Base-by-base conservation (phyloP, 2,113 vertebrate genomes). In the Triplophysa siluroides region DNA sequence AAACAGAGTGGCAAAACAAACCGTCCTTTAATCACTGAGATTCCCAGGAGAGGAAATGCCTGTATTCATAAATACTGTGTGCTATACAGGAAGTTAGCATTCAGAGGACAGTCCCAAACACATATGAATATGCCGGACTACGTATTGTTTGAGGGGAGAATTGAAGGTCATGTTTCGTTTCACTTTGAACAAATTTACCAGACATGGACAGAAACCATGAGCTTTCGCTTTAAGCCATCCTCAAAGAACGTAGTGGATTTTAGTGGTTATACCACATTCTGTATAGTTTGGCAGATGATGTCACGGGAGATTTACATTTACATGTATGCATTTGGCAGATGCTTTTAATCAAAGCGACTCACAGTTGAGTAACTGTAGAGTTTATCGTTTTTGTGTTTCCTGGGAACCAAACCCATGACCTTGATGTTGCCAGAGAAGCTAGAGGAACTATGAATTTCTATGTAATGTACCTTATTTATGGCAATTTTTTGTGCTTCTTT, bases 1-100 rank as follows among this genome's bases (percentile, higher is more conserved):
- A 24, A 62, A 66, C 33, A 79, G 52, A 67, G 21, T 50, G 71
- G 67, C 4, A 83, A 80, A 86, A 85, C 50, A 70, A 83, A 84
- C 78, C 56, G 61, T 83, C 83, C 84, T 86, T 81, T 88, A 87
- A 89, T 89, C 82, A 85, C n/a, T 83, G 81, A 83, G 69, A 60
- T 24, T 23, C 88, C 86, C 88, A 78, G 47, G 87, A 86, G 91
- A 91, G 88, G 90, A 90, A 91, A 90, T 88, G 84, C 88, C 84
- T 85, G 83, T 84, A 84, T 86, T 81, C 68, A 84, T 89, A 89
- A 90, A 88, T 86, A 83, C 80, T 12, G 81, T 16, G 58, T 87
- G 77, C 81, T 75, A 54, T 75, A 83, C 82, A 82, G 87, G 87
- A 91, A 88, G 83, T 80, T 83, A 81, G 82, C 81, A 33, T 82